Base-by-base conservation (phyloP, 2,888 invertebrate species). In the Opisthograptis luteolata region DNA sequence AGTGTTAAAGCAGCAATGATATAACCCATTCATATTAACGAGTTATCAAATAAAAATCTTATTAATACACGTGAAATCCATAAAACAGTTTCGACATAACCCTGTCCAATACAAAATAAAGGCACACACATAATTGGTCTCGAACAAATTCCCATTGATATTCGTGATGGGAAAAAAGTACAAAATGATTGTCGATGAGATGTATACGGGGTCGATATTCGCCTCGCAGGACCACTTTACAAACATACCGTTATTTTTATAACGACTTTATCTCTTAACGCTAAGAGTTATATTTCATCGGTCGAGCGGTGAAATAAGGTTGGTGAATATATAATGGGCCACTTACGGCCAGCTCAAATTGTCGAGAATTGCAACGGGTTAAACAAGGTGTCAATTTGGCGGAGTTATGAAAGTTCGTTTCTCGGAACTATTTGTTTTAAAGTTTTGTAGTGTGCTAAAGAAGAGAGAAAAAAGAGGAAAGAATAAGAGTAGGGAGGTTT, bases 341-440 rank as follows among this genome's bases (percentile, higher is more conserved):
- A 89, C 89, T 89, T 89, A 88, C 82, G 75, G 75, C 73, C 79
- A 70, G 77, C 74, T 87, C 87, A 88, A 88, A 88, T 89, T 84
- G 87, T 84, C 75, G 78, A 73, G 87, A 81, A 86, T 85, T 84
- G 87, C 87, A 78, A 79, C 77, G 84, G 73, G 69, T 79, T 79
- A 78, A 81, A 84, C 89, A 87, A 89, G 89, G 89, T 90, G 89
- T 89, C 89, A 90, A 90, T 90, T 90, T 90, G 82, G 85, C 69
- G 77, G 76, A 89, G 88, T 89, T 88, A 89, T 89, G 89, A 88
- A 88, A 89, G 84, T 77, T 77, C 71, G 70, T 72, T 89, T 88
- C 89, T 81, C 37, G 73, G 89, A 89, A 87, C 84, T 88, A 88
- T 88, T 89, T 89, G 89, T 88, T 89, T 88, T 87, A 75, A 80